Percentiles rank a stretch among this genome's conserved stretches.
Evolutionary conservation across 2,888 invertebrate species (phyloP).

Genomic region (Therioaphis trifolii): DNA sequence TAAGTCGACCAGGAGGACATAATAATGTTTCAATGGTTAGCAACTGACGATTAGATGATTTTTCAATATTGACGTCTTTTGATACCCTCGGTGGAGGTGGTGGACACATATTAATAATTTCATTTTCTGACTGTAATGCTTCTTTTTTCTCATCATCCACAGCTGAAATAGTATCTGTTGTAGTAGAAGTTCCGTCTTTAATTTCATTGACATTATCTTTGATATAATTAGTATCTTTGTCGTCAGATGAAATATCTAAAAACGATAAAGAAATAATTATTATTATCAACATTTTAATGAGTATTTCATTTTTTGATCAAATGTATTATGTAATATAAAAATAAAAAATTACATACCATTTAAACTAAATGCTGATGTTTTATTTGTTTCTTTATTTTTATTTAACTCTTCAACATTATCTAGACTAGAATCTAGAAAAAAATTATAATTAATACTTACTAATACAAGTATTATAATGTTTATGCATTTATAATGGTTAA

Average conservation of each 20-base stretch:
- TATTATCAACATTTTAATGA: not conserved
- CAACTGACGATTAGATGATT: constrained; percentile 67
- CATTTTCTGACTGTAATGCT: not conserved
- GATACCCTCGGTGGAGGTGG: constrained; percentile 41
- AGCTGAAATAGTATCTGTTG: not conserved
- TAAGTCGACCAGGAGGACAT: constrained; percentile 81
- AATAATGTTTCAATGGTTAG: constrained; percentile 84
- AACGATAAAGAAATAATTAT: not conserved
- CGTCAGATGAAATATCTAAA: constrained; percentile 21
- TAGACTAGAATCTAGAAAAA: not conserved
- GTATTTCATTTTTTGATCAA: too few species aligned
- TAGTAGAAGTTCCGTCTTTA: not conserved
- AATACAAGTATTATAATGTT: not conserved
- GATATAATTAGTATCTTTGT: not conserved
- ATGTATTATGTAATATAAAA: too few species aligned
- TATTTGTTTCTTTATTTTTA: not conserved
- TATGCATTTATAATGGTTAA: too few species aligned
- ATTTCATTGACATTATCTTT: not conserved
- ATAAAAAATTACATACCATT: constrained; percentile 7
- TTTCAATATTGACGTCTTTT: not conserved
- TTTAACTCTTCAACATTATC: not conserved
- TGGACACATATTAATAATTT: not conserved
- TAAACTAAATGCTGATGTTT: not conserved
- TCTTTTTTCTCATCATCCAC: not conserved
- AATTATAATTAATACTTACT: too few species aligned